Evolutionary conservation across 2,888 invertebrate species (phyloP).

Genomic region (Notocelia uddmanniana): DNA sequence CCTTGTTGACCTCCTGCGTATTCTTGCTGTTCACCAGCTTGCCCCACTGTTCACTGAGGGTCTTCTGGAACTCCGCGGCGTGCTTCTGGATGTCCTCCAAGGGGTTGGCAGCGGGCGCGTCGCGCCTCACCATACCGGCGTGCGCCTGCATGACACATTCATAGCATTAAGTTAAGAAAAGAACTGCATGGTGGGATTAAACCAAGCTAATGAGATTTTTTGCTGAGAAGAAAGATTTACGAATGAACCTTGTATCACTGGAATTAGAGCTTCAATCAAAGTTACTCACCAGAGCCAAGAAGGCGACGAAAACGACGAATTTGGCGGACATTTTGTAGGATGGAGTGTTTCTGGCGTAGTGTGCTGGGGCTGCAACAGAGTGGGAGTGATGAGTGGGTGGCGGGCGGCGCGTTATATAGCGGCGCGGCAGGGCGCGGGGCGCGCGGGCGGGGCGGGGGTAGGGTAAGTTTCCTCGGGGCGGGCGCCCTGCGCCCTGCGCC

Average conservation of each 20-base stretch:
- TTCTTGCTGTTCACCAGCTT: slow-evolving; percentile 69
- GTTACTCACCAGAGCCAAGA: slow-evolving; percentile 76
- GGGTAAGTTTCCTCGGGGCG: slow-evolving; percentile 49
- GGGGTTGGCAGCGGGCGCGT: slow-evolving; percentile 56
- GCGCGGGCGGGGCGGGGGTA: slow-evolving; percentile 44
- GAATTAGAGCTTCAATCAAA: neutral
- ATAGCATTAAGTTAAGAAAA: too few relatives aligned
- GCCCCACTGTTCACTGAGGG: slow-evolving; percentile 65
- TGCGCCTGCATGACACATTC: slow-evolving; percentile 58
- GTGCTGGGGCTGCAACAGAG: slow-evolving; percentile 56
- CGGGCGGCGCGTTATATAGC: slow-evolving; percentile 56
- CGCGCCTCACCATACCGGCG: slow-evolving; percentile 68
- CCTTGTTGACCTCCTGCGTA: slow-evolving; percentile 70
- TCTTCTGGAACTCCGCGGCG: slow-evolving; percentile 69
- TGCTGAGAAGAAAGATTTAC: neutral
- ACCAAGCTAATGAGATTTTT: neutral
- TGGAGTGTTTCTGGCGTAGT: slow-evolving; percentile 40
- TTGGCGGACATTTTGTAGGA: slow-evolving; percentile 65
- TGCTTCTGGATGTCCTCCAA: slow-evolving; percentile 71
- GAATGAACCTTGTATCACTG: neutral
- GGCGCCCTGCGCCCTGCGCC: slow-evolving; percentile 49
- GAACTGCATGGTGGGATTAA: neutral
- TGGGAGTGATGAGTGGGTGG: slow-evolving; percentile 57
- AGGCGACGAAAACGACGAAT: slow-evolving; percentile 66
- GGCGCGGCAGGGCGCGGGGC: slow-evolving; percentile 23